A percentile compares a stretch with the other conserved stretches of the same genome.
These are phyloP conservation scores for Ephydatia muelleri DNA, from an alignment of 37 sponge, comb jelly and placozoan genomes.

Conservation along the genomic window DNA sequence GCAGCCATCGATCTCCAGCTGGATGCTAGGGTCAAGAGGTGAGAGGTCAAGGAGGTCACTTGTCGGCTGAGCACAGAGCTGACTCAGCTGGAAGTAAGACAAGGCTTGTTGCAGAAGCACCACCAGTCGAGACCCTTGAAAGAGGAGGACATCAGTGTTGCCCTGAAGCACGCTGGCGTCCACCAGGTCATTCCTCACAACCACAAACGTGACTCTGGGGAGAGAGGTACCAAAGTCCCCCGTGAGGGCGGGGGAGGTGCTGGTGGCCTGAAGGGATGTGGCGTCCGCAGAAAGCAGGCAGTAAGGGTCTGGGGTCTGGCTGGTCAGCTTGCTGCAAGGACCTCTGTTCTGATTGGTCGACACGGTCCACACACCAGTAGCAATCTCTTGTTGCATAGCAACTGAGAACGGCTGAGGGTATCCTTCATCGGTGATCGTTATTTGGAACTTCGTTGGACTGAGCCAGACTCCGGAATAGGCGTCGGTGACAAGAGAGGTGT, in stretches of 20 bases:
- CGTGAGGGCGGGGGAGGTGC: slow-evolving; percentile 45
- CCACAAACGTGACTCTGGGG: slow-evolving; percentile 49
- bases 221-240: slow-evolving; percentile 79
- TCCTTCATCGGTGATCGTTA: slow-evolving; percentile 72
- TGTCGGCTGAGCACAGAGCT: slow-evolving; percentile 56
- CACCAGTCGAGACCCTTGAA: slow-evolving; percentile 42
- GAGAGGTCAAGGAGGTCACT: slow-evolving; percentile 36
- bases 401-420: slow-evolving; percentile 78
- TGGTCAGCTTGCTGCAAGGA: slow-evolving; percentile 83
- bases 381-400: slow-evolving; percentile 4
- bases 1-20: slow-evolving; percentile 67
- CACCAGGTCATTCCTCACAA: slow-evolving; percentile 53
- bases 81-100: slow-evolving; percentile 58
- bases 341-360: slow-evolving; percentile 28
- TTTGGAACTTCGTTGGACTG: slow-evolving; percentile 28
- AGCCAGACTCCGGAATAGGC: slow-evolving; percentile 70
- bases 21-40: slow-evolving; percentile 24
- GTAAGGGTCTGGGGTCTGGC: slow-evolving; percentile 25
- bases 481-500: slow-evolving; percentile 7
- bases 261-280: slow-evolving; percentile 34
- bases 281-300: slow-evolving; percentile 67
- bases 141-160: slow-evolving; percentile 5
- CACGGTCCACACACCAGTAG: slow-evolving; percentile 77
- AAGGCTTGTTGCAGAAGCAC: slow-evolving; percentile 65
- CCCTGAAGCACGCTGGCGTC: slow-evolving; percentile 8